Base-by-base conservation (phyloP, 2,113 vertebrate genomes). In the Mellivora capensis region DNA sequence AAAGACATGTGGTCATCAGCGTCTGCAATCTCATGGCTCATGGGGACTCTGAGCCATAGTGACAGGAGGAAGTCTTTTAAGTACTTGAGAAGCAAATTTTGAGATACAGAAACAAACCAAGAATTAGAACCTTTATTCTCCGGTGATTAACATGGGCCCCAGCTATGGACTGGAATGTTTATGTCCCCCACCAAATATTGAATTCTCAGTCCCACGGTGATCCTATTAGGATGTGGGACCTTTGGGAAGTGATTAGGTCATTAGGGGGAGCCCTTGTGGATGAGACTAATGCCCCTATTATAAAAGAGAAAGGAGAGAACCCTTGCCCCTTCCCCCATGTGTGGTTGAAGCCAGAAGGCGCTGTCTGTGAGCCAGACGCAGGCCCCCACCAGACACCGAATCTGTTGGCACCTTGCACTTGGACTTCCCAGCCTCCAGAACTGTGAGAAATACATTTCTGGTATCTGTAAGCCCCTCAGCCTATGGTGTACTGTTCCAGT, bases 291-390 rank as follows among this genome's bases (percentile, higher is more conserved):
- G 29, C 47, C 6, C 10, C n/a, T 59, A 7, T 37, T 59, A 23
- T 37, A 59, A 80, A 81, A 17, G 52, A 87, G 62, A 39, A 42
- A 42, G 0, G 2, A 71, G 42, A 71, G 18, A 49, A 12, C 42
- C 11, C 49, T 77, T 34, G 52, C 11, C 31, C 31, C n/a, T 3
- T 9, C 20, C 10, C 12, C 7, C 5, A 8, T 9, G 31, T 29
- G 57, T 64, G 17, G 18, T n/a, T 15, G 34, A 76, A 84, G n/a
- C 64, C 59, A 72, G 42, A 84, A 79, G 13, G 25, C 4, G 2
- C 61, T 11, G 0, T 20, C 23, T 47, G 0, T 4, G 15, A 77
- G 37, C 42, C 14, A 47, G 23, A 79, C 2, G 15, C 0, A 0
- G 47, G 21, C 11, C 42, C 61, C 18, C 37, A 37, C 59, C 39